A percentile compares a stretch with the other conserved stretches of the same genome.
Conservation (phyloP, 2,888 invertebrate species). For the Ceriagrion tenellum region DNA sequence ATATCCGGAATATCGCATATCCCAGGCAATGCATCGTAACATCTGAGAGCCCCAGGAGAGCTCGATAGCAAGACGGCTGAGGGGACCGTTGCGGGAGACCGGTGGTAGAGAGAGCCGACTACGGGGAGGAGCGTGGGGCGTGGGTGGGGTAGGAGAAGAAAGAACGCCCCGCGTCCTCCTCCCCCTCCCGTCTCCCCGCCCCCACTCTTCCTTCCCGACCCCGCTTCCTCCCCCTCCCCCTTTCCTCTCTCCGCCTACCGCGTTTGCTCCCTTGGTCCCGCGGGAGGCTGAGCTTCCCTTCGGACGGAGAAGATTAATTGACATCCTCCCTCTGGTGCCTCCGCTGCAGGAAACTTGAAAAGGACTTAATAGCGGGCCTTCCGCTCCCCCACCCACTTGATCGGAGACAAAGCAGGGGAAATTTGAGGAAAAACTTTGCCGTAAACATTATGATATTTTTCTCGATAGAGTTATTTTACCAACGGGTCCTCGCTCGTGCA, state of each 20-base stretch:
- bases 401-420: neutral
- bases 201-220: neutral
- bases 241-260: neutral
- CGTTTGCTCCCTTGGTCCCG: neutral
- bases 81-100: too few species aligned
- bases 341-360: conserved; percentile 51
- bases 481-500: neutral
- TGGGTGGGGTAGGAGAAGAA: neutral
- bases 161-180: neutral
- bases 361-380: conserved; percentile 47
- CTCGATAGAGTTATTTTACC: neutral
- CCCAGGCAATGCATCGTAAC: too few species aligned
- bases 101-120: too few species aligned
- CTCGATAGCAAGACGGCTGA: too few species aligned
- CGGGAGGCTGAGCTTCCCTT: conserved; percentile 17
- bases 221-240: neutral
- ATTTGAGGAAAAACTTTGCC: conserved; percentile 19
- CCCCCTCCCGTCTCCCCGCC: neutral
- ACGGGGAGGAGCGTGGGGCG: too few species aligned
- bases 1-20: too few species aligned
- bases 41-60: too few species aligned
- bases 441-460: neutral
- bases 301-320: conserved; percentile 52
- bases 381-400: neutral
- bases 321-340: conserved; percentile 47